Evolutionary conservation across 2,797 vertebrate species (phyloP).

Genomic region (Gymnoscopelus microlampas): DNA sequence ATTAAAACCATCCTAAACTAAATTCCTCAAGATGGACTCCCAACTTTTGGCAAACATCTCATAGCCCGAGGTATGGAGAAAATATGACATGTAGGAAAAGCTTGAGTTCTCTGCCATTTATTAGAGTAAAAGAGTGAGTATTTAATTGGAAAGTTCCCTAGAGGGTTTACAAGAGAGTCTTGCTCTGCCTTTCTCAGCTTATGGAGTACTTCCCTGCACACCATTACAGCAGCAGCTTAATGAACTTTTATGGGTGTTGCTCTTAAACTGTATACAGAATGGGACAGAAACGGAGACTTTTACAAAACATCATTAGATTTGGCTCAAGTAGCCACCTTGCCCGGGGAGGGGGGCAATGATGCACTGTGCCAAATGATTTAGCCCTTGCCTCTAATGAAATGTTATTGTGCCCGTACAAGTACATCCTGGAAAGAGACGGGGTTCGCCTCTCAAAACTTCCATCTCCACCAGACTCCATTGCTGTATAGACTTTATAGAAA

Average conservation of each 20-base stretch:
- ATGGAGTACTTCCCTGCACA: constrained; percentile 75
- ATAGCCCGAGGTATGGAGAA: constrained; percentile 75
- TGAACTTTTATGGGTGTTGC: constrained; percentile 82
- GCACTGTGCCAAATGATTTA: constrained; percentile 60
- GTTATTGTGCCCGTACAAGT: constrained; percentile 48
- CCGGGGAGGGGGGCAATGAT: constrained; percentile 25
- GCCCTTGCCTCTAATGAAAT: constrained; percentile 61
- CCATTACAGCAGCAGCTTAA: constrained; percentile 77
- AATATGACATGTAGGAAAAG: constrained; percentile 81
- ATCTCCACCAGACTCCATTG: constrained; percentile 15
- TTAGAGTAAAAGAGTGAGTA: constrained; percentile 63
- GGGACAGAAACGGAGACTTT: constrained; percentile 66
- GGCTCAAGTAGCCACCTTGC: constrained; percentile 64
- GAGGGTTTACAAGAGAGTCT: constrained; percentile 76
- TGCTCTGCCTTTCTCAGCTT: constrained; percentile 72
- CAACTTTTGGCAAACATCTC: constrained; percentile 65
- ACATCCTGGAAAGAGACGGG: constrained; percentile 55
- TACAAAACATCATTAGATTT: constrained; percentile 72
- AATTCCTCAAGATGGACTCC: constrained; percentile 78
- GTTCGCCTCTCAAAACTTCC: constrained; percentile 27
- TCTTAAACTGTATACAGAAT: constrained; percentile 74
- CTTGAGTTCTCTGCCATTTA: constrained; percentile 71
- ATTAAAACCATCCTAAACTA: constrained; percentile 75
- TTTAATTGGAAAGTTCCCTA: constrained; percentile 79
- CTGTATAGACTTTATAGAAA: constrained; percentile 24